A percentile compares a stretch with the other conserved stretches of the same genome.
Conservation (phyloP, 1,140 invertebrate genomes). For the Conus ventricosus region DNA sequence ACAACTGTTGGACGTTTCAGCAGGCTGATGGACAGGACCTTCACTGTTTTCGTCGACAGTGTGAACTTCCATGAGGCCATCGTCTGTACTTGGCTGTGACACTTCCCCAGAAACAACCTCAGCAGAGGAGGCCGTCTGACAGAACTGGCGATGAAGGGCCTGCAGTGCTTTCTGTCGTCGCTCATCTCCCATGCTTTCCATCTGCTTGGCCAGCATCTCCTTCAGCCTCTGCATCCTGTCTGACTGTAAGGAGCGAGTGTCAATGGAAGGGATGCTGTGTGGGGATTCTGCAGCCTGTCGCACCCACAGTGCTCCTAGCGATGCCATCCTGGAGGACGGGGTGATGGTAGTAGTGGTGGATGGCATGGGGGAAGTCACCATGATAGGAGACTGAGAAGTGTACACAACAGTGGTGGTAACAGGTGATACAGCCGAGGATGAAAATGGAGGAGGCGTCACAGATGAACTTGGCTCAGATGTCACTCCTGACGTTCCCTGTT, state of each 20-base stretch:
- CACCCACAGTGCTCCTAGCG: conserved; percentile 26
- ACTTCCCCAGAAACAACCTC: not conserved
- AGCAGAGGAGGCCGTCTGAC: not conserved
- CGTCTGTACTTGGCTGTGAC: not conserved
- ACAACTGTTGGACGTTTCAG: not conserved
- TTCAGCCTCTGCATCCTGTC: conserved; percentile 9
- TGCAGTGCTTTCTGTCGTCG: conserved; percentile 27
- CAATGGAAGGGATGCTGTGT: not conserved
- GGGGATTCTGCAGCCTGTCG: conserved; percentile 27
- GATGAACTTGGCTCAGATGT: not conserved
- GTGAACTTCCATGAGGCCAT: not conserved
- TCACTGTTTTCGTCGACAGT: no score
- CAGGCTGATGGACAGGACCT: not conserved
- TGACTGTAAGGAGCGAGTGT: conserved; percentile 22
- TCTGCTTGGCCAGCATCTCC: conserved; percentile 19
- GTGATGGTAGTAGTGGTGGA: not conserved
- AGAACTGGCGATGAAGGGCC: conserved; percentile 17
- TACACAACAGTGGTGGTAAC: conserved; percentile 1
- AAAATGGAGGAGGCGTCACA: not conserved
- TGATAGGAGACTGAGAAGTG: not conserved
- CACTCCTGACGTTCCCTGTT: not conserved
- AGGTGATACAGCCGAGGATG: not conserved
- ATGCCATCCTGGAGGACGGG: not conserved
- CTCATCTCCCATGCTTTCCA: conserved; percentile 14
- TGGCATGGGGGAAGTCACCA: not conserved